Conservation (phyloP, 2,888 invertebrate genomes). For the Ennomos quercinarius region DNA sequence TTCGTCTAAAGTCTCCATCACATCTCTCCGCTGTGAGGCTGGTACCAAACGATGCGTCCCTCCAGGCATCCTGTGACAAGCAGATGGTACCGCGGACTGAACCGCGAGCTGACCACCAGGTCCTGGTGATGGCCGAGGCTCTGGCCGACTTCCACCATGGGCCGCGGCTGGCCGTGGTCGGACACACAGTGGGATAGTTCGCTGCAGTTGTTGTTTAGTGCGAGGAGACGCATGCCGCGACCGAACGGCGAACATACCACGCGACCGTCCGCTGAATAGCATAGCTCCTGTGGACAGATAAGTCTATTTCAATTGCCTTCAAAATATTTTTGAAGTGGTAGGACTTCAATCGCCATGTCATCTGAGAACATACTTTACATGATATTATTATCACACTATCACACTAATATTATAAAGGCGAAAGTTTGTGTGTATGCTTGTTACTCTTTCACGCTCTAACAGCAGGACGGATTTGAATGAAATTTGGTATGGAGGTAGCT, state of each 20-base stretch:
- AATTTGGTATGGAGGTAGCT: no score
- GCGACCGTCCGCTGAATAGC: slow-evolving; percentile 95
- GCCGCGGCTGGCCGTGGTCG: slow-evolving; percentile 39
- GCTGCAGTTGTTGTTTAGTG: slow-evolving; percentile 91
- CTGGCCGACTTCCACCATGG: slow-evolving; percentile 84
- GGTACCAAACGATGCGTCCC: slow-evolving; percentile 96
- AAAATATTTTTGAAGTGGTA: background rate
- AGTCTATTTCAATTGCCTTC: background rate
- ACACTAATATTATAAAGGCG: no score
- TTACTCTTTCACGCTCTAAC: no score
- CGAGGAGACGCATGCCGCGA: slow-evolving; percentile 93
- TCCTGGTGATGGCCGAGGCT: slow-evolving; percentile 91
- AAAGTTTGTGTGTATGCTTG: no score
- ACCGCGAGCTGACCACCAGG: slow-evolving; percentile 95
- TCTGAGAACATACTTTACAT: no score
- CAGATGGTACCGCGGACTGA: slow-evolving; percentile 94
- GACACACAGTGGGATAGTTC: slow-evolving; percentile 89
- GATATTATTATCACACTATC: no score
- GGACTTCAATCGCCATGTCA: background rate
- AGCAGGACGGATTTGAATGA: no score
- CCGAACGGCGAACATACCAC: slow-evolving; percentile 96
- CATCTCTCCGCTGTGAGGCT: slow-evolving; percentile 86
- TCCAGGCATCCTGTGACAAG: slow-evolving; percentile 96
- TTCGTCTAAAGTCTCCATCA: slow-evolving; percentile 17
- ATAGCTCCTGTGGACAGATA: slow-evolving; percentile 86